Base-by-base conservation (phyloP, 2,888 invertebrate species). In the Caenorhabditis macrosperma region DNA sequence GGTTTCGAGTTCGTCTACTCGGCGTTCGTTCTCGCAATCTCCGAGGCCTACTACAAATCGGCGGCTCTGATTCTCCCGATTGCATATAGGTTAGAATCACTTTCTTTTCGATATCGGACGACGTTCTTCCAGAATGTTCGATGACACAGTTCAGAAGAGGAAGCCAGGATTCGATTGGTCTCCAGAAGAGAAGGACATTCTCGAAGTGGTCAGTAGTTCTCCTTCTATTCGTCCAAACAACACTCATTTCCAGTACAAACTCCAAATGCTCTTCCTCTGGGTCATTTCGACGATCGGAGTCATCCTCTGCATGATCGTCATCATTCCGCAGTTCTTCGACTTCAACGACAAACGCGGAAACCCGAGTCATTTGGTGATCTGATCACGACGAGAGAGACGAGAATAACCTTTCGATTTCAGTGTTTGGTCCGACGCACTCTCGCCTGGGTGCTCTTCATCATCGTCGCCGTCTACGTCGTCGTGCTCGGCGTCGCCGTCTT, bases 251-350 rank as follows among this genome's bases (percentile, higher is more conserved):
- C 78, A 88, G 86, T 88, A 88, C 71, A 85, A 85, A 71, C 20
- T 75, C 20, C 84, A 85, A 55, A 82, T 88, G 81, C 80, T 85
- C 44, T 35, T 83, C 7, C 57, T 88, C 35, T 88, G 88, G 88
- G 76, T 85, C 7, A 60, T 83, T 15, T 87, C 88, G 33, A 87
- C 88, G 17, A 54, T 86, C 12, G 83, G 82, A 24, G 86, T 89
- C 28, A 67, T 87, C 7, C 63, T 84, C n/a, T 81, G 85, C 17
- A 88, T 88, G 86, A 52, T 88, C 15, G 74, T 87, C 26, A 85
- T 87, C 54, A 86, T 88, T 24, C 88, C 88, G n/a, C 88, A 88
- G 60, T 89, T 88, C 67, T 89, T 87, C 74, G 87, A 85, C 54
- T 84, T 86, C 71, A 88, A 88, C 52, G 85, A 88, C 50, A 64